These are phyloP conservation scores for Chionodraco myersi DNA, from an alignment of 2,113 vertebrate species.

Conservation along the genomic window DNA sequence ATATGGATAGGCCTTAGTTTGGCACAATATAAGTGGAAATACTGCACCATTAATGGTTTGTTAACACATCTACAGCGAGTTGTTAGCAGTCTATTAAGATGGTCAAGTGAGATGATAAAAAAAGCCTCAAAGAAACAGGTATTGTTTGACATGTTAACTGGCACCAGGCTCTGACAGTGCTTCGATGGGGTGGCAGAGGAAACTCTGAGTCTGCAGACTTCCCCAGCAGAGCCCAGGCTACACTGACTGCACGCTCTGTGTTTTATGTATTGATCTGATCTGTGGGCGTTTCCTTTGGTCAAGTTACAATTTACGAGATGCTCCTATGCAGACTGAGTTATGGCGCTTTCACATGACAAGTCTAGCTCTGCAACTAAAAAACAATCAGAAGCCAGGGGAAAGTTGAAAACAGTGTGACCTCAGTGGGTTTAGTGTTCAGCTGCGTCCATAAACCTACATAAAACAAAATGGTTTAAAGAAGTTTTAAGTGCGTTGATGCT, in stretches of 20 bases:
- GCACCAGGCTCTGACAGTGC: conserved; percentile 17
- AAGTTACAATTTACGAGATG: background rate
- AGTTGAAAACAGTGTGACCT: background rate
- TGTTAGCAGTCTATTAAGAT: conserved; percentile 27
- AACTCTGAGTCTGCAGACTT: conserved; percentile 14
- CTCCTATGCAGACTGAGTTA: background rate
- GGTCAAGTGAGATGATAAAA: conserved; percentile 16
- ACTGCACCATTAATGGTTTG: background rate
- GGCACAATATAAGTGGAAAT: background rate
- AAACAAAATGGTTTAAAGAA: background rate
- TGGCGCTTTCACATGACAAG: conserved; percentile 3
- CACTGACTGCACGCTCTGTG: background rate
- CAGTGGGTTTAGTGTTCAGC: background rate
- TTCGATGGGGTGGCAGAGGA: conserved; percentile 13
- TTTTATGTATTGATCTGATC: conserved; percentile 10
- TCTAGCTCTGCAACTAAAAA: background rate
- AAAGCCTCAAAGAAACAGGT: conserved; percentile 19
- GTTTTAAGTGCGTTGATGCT: background rate
- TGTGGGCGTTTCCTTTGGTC: conserved; percentile 13
- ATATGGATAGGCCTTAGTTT: background rate
- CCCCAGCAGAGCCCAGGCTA: conserved; percentile 6
- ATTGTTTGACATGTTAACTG: conserved; percentile 31
- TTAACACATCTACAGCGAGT: conserved; percentile 3
- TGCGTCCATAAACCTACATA: background rate
- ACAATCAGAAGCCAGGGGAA: background rate